These are phyloP conservation scores for Centropyge bicolor DNA, from an alignment of 2,797 vertebrate genomes.

Conservation along the genomic window DNA sequence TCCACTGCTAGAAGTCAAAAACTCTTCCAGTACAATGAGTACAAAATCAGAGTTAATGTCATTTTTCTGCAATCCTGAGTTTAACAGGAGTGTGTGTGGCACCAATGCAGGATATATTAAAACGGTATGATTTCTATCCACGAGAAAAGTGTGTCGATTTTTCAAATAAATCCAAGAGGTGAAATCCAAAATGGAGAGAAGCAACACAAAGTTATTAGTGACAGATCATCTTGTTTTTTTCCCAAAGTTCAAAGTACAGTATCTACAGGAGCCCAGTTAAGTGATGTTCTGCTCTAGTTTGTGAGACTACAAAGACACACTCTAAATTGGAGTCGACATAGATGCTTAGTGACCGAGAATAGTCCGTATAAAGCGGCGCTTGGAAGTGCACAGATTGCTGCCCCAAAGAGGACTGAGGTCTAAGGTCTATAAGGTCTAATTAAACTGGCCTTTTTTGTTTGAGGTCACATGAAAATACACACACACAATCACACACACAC, in stretches of 20 bases:
- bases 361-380: neutral
- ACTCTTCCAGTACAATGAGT: neutral
- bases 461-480: conserved; percentile 31
- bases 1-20: neutral
- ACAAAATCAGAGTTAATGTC: neutral
- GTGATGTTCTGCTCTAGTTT: conserved; percentile 15
- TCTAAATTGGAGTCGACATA: conserved; percentile 11
- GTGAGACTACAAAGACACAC: neutral
- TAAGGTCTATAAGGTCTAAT: no score
- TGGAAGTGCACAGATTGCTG: conserved; percentile 15
- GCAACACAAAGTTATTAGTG: neutral
- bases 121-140: no score
- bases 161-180: neutral
- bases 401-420: conserved; percentile 5
- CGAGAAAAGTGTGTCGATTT: no score
- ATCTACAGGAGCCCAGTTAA: neutral
- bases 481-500: conserved; percentile 55
- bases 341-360: conserved; percentile 49
- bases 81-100: neutral
- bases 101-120: neutral
- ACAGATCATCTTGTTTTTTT: neutral
- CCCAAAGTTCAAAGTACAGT: neutral
- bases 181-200: neutral
- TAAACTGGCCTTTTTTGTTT: conserved; percentile 23
- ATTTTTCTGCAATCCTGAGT: neutral